Conservation (phyloP, 2,113 vertebrate genomes). For the Meleagris gallopavo region DNA sequence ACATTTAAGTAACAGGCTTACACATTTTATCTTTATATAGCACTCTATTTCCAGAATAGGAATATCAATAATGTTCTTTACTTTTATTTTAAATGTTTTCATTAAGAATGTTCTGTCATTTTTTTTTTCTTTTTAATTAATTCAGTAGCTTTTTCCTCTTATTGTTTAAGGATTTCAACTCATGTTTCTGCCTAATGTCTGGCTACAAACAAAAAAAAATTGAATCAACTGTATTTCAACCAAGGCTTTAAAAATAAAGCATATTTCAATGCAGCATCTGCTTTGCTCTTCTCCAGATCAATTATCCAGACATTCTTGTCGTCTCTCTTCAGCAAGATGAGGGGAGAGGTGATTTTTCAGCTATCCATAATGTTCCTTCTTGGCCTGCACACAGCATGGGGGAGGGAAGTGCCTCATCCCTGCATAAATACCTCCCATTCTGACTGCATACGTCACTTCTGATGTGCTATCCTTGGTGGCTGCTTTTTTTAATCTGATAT, state of each 20-base stretch:
- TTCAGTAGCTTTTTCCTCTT: conserved; percentile 1
- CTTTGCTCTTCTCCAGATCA: conserved; percentile 33
- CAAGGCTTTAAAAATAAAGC: conserved; percentile 39
- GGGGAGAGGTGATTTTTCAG: conserved; percentile 25
- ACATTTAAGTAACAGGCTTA: background rate
- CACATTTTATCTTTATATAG: conserved; percentile 2
- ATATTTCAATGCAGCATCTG: conserved; percentile 12
- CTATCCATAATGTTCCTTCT: conserved; percentile 19
- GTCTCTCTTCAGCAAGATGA: background rate
- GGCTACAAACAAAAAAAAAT: conserved; percentile 28
- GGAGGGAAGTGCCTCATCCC: conserved; percentile 31
- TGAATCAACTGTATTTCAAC: conserved; percentile 17
- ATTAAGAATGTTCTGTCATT: background rate
- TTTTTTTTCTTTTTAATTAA: background rate
- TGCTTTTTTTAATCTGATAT: conserved; percentile 33
- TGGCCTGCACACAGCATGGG: conserved; percentile 5
- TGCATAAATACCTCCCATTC: conserved; percentile 26
- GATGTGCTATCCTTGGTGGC: background rate
- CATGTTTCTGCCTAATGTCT: background rate
- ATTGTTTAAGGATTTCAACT: background rate
- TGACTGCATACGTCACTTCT: conserved; percentile 20
- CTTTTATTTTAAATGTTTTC: background rate
- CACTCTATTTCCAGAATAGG: background rate
- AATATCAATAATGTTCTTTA: background rate
- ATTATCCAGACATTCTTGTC: conserved; percentile 2